Evolutionary conservation across 2,888 invertebrate species (phyloP), one percentile per base, ranked within the genome.

Genomic region (Zygothrica quintamaculata): DNA sequence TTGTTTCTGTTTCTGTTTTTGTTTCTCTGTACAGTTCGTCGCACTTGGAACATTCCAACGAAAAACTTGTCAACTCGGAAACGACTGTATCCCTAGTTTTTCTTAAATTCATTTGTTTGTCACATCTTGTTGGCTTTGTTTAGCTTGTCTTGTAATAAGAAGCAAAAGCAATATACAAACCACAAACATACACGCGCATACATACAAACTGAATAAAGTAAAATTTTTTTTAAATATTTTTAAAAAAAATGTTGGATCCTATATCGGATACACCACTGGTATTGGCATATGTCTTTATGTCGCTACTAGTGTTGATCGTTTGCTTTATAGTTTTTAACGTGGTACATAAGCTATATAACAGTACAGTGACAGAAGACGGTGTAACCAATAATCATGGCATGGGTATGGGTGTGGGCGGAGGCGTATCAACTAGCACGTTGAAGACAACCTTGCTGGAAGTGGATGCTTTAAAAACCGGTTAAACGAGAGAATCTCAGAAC

Each of bases 301-400:
- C 88, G 59, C 74, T 90, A 53, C 79, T 90, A 34, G 78, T 89
- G 26, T 75, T 89, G 37, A 90, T 90, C 43, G 67, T 90, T 12
- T 79, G 88, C 66, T 90, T 90, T 42, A 89, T 90, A 47, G 53
- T 90, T n/a, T 84, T 90, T 58, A 90, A 90, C 74, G 80, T 90
- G 48, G 84, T 88, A 39, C 89, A 90, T 46, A 90, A 89, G 61
- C 75, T 90, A 34, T 90, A 89, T 50, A 66, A 73, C 37, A 68
- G 74, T 53, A 67, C 71, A 46, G 37, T 39, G 25, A 12, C 11
- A 1, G 50, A 42, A 5, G 37, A 18, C 0, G 7, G 43, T 16
- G 26, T 15, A 34, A 29, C 18, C n/a, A n/a, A n/a, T n/a, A n/a
- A n/a, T 22, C 18, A 3, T 5, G 18, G 22, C 7, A 16, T 31